These are phyloP conservation scores for Atlantisia rogersi DNA, from an alignment of 2,113 vertebrate species.

Conservation along the genomic window DNA sequence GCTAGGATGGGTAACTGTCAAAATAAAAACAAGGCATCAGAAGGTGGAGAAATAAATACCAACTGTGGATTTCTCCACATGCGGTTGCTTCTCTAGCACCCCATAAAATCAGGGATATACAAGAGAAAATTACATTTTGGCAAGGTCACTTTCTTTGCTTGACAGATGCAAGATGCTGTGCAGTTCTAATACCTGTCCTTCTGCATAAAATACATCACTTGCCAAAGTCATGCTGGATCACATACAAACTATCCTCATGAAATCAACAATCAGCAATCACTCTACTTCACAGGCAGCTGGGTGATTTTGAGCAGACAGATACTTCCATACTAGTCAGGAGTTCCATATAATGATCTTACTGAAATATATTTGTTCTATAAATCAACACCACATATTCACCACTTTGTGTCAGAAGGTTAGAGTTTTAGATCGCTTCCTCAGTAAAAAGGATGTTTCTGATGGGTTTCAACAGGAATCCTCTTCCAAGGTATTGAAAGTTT, in stretches of 20 bases:
- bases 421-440: background rate
- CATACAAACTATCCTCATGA: background rate
- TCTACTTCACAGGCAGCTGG: background rate
- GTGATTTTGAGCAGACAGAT: background rate
- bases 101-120: background rate
- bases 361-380: background rate
- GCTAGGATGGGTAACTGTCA: background rate
- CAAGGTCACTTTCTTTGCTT: background rate
- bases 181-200: background rate
- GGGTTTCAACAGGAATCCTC: background rate
- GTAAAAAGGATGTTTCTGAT: background rate
- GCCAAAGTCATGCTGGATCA: background rate
- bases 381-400: background rate
- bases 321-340: background rate
- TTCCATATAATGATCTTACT: background rate
- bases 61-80: background rate
- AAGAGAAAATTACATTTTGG: background rate
- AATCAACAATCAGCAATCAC: background rate
- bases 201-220: background rate
- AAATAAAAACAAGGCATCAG: background rate
- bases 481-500: background rate
- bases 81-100: background rate
- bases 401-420: background rate
- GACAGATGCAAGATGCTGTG: background rate
- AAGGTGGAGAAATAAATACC: background rate